phyloP scores from a whole-genome alignment of 2,797 vertebrate genomes.

The Gymnodraco acuticeps region DNA sequence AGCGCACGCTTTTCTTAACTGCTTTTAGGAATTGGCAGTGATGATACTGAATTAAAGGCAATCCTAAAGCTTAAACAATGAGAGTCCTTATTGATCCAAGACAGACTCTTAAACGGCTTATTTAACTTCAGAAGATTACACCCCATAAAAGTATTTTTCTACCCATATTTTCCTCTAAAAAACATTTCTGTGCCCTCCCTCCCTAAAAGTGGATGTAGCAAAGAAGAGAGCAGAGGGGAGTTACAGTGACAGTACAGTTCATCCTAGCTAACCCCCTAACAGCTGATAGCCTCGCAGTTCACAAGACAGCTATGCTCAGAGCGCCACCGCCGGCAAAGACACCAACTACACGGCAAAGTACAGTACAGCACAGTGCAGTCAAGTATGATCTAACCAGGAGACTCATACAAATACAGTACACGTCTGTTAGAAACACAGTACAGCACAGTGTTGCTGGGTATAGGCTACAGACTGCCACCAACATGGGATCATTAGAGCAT shows the following conservation, averaged over 20 bases:
- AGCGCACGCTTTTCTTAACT: conserved; percentile 35
- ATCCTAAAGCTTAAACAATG: conserved; percentile 9
- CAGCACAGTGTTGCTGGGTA: neutral
- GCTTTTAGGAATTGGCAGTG: conserved; percentile 36
- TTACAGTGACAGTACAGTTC: conserved; percentile 30
- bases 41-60: conserved; percentile 19
- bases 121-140: too few relatives aligned
- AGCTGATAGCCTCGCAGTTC: conserved; percentile 52
- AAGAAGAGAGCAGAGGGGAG: conserved; percentile 24
- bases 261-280: conserved; percentile 39
- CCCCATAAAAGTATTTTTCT: neutral
- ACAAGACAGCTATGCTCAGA: conserved; percentile 37
- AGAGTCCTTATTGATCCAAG: conserved; percentile 19
- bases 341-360: conserved; percentile 20
- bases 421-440: conserved; percentile 45
- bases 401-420: conserved; percentile 37
- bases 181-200: conserved; percentile 10
- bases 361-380: conserved; percentile 25
- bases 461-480: too few relatives aligned
- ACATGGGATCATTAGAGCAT: conserved; percentile 8
- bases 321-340: conserved; percentile 34
- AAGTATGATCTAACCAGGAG: conserved; percentile 39
- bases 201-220: conserved; percentile 22
- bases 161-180: neutral
- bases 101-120: neutral